Conservation (phyloP, 2,797 vertebrate species). For the Anabas testudineus region DNA sequence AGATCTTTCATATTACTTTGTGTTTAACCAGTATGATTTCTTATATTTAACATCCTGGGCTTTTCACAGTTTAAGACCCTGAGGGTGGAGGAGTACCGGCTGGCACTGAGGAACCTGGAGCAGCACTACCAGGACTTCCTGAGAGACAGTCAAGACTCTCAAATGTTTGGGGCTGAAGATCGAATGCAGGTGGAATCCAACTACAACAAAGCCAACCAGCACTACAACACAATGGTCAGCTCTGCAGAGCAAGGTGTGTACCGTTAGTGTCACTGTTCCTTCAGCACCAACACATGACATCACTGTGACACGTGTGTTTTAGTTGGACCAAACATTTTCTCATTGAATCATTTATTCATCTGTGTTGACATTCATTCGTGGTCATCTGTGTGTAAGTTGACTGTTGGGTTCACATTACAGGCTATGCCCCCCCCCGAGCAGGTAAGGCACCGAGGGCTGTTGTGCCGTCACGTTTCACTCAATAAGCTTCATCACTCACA, state of each 20-base stretch:
- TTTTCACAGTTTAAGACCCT: constrained; percentile 88
- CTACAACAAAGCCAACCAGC: constrained; percentile 86
- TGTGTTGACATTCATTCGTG: constrained; percentile 46
- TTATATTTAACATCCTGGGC: neutral
- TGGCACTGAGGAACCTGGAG: constrained; percentile 89
- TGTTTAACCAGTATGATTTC: neutral
- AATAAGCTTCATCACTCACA: constrained; percentile 34
- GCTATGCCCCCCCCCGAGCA: constrained; percentile 65
- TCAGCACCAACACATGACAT: neutral
- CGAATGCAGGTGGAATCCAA: constrained; percentile 90
- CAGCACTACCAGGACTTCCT: constrained; percentile 93
- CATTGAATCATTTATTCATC: constrained; percentile 30
- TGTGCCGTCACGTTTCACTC: constrained; percentile 40
- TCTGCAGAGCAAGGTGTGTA: constrained; percentile 90
- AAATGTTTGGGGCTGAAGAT: constrained; percentile 90
- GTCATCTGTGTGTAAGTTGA: constrained; percentile 58
- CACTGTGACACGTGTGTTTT: neutral
- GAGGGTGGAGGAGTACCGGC: constrained; percentile 90
- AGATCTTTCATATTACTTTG: too few relatives aligned
- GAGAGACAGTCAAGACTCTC: constrained; percentile 90
- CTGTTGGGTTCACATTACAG: constrained; percentile 78
- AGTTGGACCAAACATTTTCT: neutral
- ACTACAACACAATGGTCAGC: constrained; percentile 89
- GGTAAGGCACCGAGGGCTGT: constrained; percentile 70
- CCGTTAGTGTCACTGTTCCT: rapidly evolving